Evolutionary conservation across 2,888 invertebrate species (phyloP), one percentile per base, ranked within the genome.

Genomic region (Silvanus unidentatus): DNA sequence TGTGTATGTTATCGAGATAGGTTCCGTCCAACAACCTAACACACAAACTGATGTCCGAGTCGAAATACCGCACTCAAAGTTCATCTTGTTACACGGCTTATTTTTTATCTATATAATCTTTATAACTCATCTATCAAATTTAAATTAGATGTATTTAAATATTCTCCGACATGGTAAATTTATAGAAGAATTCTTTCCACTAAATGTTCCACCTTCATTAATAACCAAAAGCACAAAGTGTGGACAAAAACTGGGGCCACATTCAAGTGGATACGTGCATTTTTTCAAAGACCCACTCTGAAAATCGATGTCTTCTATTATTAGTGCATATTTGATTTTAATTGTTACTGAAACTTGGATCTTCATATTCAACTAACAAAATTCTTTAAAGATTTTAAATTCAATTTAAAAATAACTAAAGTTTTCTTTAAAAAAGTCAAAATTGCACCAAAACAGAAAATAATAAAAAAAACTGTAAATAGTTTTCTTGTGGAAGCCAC

Each of bases 101-200:
- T 47, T 40, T 42, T 32, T 46, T 46, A 44, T 44, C 44, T 44
- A 16, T 27, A 13, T 44, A 44, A 44, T 44, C 44, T 44, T 12
- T 36, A 41, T 34, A 35, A 15, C 43, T 37, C 40, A 50, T 43
- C 42, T 51, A 50, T 50, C 46, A 47, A 44, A 44, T 44, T 44
- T 44, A 44, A 44, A 44, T 44, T 44, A 44, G 43, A 44, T 44
- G 44, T 32, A 32, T 32, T 32, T 32, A 32, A 32, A 32, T 32
- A 32, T 32, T 32, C 12, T 32, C 3, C 4, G 32, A 32, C 32
- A 32, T 32, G 32, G 32, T 32, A 32, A 32, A 32, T 32, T 32
- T 32, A 32, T 32, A 32, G 11, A 32, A 11, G 32, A 32, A 32
- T 32, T 32, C 10, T 22, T 32, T 32, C 32, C 4, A 32, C 32